Evolutionary conservation across 1,140 invertebrate genomes (phyloP), one percentile per base, ranked within the genome.

Genomic region (Bombus polaris): DNA sequence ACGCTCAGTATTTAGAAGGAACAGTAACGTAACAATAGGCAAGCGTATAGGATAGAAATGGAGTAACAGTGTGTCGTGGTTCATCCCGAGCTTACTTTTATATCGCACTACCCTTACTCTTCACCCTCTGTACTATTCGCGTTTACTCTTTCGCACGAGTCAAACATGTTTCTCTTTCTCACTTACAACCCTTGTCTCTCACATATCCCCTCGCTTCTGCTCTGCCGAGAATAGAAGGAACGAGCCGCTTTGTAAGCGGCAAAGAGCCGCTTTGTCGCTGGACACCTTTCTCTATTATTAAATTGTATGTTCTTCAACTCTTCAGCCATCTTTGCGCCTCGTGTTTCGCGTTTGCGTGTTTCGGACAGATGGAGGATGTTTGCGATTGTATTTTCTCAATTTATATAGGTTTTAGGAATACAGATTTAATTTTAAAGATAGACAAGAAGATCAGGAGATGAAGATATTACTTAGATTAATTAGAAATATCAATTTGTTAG

Each of bases 71-170:
- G 85, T 92, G 93, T 93, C 91, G 93, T 89, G 93, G 92, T 91
- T 94, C 92, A 90, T n/a, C 89, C 91, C 86, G 89, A 90, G 93
- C 91, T 94, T 93, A 93, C 91, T 94, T 94, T 94, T 94, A 94
- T 93, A 90, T 93, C 90, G 87, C 88, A 83, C 81, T 88, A 81
- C 88, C 86, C 80, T 90, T 86, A 82, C 89, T 86, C 87, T 88
- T 87, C 85, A 74, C 74, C 66, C 86, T 65, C 65, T 65, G 28
- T 62, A 22, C 85, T 68, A 47, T 75, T 25, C 85, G 39, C 68
- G 73, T 77, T 89, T 76, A 72, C 72, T 81, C 79, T 90, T 88
- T 81, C 77, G 13, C 74, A 42, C 77, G 76, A 80, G 57, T 88
- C 62, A 78, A 83, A 72, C 83, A 62, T 73, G 39, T 70, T 72